Evolutionary conservation across 2,113 vertebrate species (phyloP), one percentile per base, ranked within the genome.

Genomic region (Pleuronectes platessa): DNA sequence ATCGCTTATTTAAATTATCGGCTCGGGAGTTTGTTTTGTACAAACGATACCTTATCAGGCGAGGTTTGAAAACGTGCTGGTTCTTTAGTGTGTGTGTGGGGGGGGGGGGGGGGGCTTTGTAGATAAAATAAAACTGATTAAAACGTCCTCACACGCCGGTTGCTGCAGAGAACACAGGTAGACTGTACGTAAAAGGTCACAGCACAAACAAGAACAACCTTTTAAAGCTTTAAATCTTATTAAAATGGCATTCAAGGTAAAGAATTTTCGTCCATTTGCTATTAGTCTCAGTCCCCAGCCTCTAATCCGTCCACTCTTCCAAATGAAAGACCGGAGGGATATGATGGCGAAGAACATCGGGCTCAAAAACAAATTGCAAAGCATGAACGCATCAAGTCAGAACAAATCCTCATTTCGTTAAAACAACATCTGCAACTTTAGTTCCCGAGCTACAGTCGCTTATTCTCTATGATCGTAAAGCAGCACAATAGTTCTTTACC

Each of bases 281-380:
- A 23, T 20, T 24, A 26, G 24, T 58, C 21, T 69, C 47, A 55
- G 47, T 51, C 26, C 26, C 15, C 26, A 37, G 35, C 13, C 70
- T 69, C 78, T 81, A 83, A 83, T 81, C 80, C 66, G 68, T 78
- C 63, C 77, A 62, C 83, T 83, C 58, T 60, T 72, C 49, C 42
- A 74, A 82, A 85, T 85, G 59, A 51, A 51, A 75, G 51, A 54
- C 51, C 20, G 1, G 51, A 18, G 18, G 51, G 20, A 54, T 54
- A 4, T n/a, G 18, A n/a, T n/a, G 51, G 20, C 17, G 15, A n/a
- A 74, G 23, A 24, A 62, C 66, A 58, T 67, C 6, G 37, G 12
- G 20, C 20, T 76, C 4, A 6, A n/a, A n/a, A 27, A 65, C 56
- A 37, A 27, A 31, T 18, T n/a, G 26, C 7, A 4, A 27, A 4